Conservation (phyloP, 2,888 invertebrate species). For the Andricus curvator region DNA sequence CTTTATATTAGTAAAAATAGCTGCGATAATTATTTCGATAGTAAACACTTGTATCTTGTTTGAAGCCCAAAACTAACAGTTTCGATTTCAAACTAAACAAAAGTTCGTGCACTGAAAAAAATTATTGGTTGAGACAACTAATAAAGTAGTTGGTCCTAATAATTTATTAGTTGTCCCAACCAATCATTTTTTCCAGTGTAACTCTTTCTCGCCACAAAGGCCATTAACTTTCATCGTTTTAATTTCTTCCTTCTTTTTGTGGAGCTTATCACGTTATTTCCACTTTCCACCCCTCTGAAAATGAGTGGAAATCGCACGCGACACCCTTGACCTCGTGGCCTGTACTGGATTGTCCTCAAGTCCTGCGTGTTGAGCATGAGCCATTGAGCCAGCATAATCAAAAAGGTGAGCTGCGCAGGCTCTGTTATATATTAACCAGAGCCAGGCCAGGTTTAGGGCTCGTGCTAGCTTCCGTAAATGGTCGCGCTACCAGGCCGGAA, state of each 20-base stretch:
- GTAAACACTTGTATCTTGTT: no score
- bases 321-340: slow-evolving; percentile 34
- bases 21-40: no score
- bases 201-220: neutral
- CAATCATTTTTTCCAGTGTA: no score
- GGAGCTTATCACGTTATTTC: slow-evolving; percentile 1
- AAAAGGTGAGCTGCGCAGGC: slow-evolving; percentile 34
- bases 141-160: no score
- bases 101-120: no score
- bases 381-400: slow-evolving; percentile 20
- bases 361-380: slow-evolving; percentile 28
- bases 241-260: slow-evolving; percentile 1
- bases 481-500: slow-evolving; percentile 71
- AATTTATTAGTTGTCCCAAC: no score
- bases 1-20: no score
- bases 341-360: slow-evolving; percentile 1
- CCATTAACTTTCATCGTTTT: slow-evolving; percentile 3
- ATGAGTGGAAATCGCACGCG: slow-evolving; percentile 25
- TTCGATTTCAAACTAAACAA: no score
- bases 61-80: no score
- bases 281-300: slow-evolving; percentile 19
- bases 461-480: slow-evolving; percentile 73
- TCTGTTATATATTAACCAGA: neutral
- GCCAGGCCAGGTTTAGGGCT: slow-evolving; percentile 49
- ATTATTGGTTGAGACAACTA: no score